Percentiles rank a stretch among this genome's conserved stretches.
These are phyloP conservation scores for Lates calcarifer DNA, from an alignment of 2,113 vertebrate species.

Conservation along the genomic window DNA sequence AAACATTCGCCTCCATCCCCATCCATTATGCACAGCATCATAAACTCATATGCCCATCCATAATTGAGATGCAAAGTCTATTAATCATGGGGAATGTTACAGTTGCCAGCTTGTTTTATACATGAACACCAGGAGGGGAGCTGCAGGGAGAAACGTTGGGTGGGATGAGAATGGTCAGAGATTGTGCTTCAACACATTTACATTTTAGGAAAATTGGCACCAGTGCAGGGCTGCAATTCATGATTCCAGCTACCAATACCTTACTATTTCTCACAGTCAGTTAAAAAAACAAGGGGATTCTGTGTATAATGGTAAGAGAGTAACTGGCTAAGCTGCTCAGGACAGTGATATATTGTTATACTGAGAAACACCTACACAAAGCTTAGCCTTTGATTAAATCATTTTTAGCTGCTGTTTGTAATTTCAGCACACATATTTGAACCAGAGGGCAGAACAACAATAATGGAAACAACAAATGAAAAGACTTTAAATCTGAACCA, in stretches of 20 bases:
- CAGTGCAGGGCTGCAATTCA: background rate
- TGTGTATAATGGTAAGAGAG: background rate
- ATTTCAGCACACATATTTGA: background rate
- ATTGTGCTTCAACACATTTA: slow-evolving; percentile 3
- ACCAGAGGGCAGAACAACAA: background rate
- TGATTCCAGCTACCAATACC: background rate
- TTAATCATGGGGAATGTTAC: slow-evolving; percentile 71
- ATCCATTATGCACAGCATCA: slow-evolving; percentile 44
- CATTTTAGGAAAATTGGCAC: background rate
- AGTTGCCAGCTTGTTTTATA: slow-evolving; percentile 51
- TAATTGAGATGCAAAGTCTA: slow-evolving; percentile 69
- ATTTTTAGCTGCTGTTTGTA: background rate
- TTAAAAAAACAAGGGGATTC: background rate
- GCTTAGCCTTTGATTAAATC: background rate
- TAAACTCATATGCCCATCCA: slow-evolving; percentile 58
- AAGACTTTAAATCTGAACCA: background rate
- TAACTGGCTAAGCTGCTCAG: background rate
- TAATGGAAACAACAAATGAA: background rate
- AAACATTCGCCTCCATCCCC: slow-evolving; percentile 12
- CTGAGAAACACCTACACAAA: background rate
- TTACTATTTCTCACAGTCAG: background rate
- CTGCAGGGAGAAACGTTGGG: background rate
- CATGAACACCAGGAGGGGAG: slow-evolving; percentile 16
- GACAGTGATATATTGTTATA: background rate
- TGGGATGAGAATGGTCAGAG: background rate